Evolutionary conservation across 2,888 invertebrate species (phyloP).

Genomic region (Tridacna crocea): DNA sequence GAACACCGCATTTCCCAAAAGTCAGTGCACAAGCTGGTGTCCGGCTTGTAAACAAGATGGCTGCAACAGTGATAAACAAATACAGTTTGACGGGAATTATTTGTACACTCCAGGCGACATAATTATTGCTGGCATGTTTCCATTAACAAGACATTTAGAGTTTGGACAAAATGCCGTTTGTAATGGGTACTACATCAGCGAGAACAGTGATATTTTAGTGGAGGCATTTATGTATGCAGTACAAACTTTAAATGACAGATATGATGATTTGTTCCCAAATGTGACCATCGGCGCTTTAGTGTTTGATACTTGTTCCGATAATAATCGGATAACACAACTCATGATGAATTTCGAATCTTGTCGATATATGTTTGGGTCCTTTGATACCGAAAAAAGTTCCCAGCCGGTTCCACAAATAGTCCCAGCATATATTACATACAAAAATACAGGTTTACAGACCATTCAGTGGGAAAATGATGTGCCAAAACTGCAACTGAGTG

Average conservation of each 20-base stretch:
- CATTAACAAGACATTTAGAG: conserved; percentile 59
- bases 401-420: conserved; percentile 54
- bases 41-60: conserved; percentile 63
- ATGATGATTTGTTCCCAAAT: conserved; percentile 64
- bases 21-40: conserved; percentile 69
- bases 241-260: conserved; percentile 60
- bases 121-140: conserved; percentile 71
- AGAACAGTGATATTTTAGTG: conserved; percentile 56
- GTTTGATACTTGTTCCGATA: conserved; percentile 72
- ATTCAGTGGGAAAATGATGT: conserved; percentile 12
- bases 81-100: conserved; percentile 32
- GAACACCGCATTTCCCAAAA: conserved; percentile 35
- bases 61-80: conserved; percentile 3
- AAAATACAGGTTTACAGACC: background rate
- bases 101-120: conserved; percentile 71
- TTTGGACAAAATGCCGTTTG: conserved; percentile 48
- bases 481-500: conserved; percentile 44
- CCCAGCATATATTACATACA: conserved; percentile 60
- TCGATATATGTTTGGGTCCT: conserved; percentile 40
- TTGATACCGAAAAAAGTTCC: background rate
- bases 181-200: conserved; percentile 47
- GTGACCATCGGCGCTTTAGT: conserved; percentile 68
- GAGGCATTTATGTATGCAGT: conserved; percentile 75
- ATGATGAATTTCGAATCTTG: conserved; percentile 74
- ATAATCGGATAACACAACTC: conserved; percentile 54